Evolutionary conservation across 37 sponge, comb jelly and placozoan species (phyloP), one percentile per base, ranked within the genome.

Genomic region (Bolinopsis microptera): DNA sequence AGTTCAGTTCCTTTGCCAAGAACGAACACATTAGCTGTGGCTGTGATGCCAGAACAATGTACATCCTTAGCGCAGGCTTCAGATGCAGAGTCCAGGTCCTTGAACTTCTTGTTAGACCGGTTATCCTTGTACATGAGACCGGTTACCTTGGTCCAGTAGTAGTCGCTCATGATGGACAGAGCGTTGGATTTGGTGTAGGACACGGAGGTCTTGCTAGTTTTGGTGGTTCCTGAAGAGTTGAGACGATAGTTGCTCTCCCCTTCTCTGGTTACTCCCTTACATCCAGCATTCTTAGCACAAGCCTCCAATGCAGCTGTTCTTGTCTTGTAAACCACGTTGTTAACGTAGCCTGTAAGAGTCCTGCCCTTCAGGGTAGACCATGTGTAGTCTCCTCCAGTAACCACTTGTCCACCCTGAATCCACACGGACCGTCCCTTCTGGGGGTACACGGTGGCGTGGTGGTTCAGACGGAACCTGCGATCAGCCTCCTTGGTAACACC

Each of bases 101-200:
- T 72, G 75, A 23, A 72, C 26, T 72, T 72, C 31, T 72, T 72
- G 75, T 72, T 72, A n/a, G 31, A 30, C 26, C 31, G 31, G 75
- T 72, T 72, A n/a, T 72, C 31, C 5, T 3, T 5, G 31, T 72
- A 72, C 75, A 30, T 28, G 22, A 72, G 75, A 5, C 75, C 75
- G 18, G 75, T 30, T 21, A 72, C 75, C 75, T 72, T 72, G 75
- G 75, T 72, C 75, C 75, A 72, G 31, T 72, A 72, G 75, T 72
- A 72, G 31, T 72, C 75, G 31, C 18, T n/a, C 31, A 30, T 28
- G 75, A 72, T 72, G 27, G 31, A 30, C 75, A 72, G 75, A 3
- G 27, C 3, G 31, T 28, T 72, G 75, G 75, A 72, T n/a, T 72
- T 72, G 27, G 31, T 28, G 31, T 72, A 72, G 31, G 75, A n/a